Percentiles rank a stretch among this genome's conserved stretches.
Conservation (phyloP, 2,113 vertebrate species). For the Sorex araneus region DNA sequence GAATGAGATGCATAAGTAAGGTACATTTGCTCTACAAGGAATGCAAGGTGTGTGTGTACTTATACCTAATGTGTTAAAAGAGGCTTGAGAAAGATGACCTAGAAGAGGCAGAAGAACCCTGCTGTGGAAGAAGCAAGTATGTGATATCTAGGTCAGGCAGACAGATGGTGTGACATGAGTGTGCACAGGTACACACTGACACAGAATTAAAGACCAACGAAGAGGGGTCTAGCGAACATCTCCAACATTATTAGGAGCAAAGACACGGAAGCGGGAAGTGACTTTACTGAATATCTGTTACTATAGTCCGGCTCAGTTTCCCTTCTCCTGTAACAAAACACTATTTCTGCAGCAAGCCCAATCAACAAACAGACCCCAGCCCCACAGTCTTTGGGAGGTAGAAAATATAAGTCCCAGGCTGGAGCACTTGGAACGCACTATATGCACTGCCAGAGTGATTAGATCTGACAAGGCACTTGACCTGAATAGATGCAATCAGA, state of each 20-base stretch:
- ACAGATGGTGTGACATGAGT: slow-evolving; percentile 61
- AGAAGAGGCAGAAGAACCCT: neutral
- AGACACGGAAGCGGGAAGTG: neutral
- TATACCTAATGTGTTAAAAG: neutral
- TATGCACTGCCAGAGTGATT: neutral
- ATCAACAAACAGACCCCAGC: neutral
- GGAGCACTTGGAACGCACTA: neutral
- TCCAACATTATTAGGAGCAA: neutral
- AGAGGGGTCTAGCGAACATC: neutral
- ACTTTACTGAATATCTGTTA: neutral
- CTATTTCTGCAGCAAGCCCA: neutral
- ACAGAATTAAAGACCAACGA: neutral
- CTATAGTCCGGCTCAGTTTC: neutral
- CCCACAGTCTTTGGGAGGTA: fast-evolving
- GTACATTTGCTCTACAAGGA: neutral
- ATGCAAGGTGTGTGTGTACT: neutral
- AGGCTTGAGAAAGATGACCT: neutral
- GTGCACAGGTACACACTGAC: fast-evolving
- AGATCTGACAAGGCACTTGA: slow-evolving; percentile 15
- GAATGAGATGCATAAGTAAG: neutral
- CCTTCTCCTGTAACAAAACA: neutral
- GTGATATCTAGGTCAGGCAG: slow-evolving; percentile 70
- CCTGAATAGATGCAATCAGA: neutral
- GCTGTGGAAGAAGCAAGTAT: slow-evolving; percentile 32
- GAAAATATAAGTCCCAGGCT: neutral